Evolutionary conservation across 1,140 invertebrate genomes (phyloP), one percentile per base, ranked within the genome.

Genomic region (Dysdera silvatica): DNA sequence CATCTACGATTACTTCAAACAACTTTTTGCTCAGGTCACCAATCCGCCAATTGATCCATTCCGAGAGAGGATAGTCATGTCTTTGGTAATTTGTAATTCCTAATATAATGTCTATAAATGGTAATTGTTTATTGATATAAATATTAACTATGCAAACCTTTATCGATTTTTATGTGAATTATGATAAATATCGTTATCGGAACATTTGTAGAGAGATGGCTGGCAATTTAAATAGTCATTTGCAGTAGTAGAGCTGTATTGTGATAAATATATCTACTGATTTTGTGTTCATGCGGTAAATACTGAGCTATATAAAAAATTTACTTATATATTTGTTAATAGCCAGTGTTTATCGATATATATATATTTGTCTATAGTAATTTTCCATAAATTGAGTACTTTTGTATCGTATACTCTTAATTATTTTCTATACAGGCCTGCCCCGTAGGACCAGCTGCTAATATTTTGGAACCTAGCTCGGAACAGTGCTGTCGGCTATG

Each of bases 11-110:
- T 99, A 99, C 75, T 99, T 99, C 78, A 98, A 99, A 74, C 96
- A 99, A 76, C 80, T 98, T n/a, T 99, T 99, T 79, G 96, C 96
- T 26, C 96, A 99, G 82, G 95, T 98, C 45, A 99, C 96, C 65
- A 99, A 99, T 80, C 96, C 96, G n/a, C 95, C 96, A 4, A 98
- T 99, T 68, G 96, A 99, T 83, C 96, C 96, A 37, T 98, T 99
- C 82, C 85, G 96, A 70, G 96, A 99, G 78, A 93, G 91, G 75
- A 91, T 98, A 66, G 95, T 99, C 51, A 99, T 99, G 95, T 97
- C 95, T 0, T 78, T 99, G 72, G 84, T 91, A 69, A 69, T 72
- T 67, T 66, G 12, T 67, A 37, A 35, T 60, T 57, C n/a, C 8
- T 37, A 37, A 37, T 37, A n/a, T 37, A n/a, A 37, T 37, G 8